Conservation (phyloP, 2,888 invertebrate species). For the Chrysotoxum bicinctum region DNA sequence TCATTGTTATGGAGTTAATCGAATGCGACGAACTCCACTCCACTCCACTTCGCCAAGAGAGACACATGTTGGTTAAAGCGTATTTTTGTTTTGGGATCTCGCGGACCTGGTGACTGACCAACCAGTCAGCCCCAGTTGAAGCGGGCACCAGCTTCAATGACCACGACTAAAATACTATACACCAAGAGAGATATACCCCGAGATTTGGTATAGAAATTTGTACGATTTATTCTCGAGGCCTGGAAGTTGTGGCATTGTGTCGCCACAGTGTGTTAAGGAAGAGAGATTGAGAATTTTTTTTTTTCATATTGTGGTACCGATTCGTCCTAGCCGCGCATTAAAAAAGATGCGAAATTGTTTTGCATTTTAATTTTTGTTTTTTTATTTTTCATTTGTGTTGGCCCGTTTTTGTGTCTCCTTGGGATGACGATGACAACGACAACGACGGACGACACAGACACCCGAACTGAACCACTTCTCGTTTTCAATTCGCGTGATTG, state of each 20-base stretch:
- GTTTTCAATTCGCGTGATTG: slow-evolving; percentile 58
- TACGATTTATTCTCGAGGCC: slow-evolving; percentile 61
- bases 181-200: slow-evolving; percentile 43
- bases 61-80: slow-evolving; percentile 59
- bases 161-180: slow-evolving; percentile 57
- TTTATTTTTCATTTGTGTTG: slow-evolving; percentile 1
- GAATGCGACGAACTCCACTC: slow-evolving; percentile 64
- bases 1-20: slow-evolving; percentile 72
- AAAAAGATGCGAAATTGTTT: slow-evolving; percentile 70
- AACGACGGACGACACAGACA: slow-evolving; percentile 25
- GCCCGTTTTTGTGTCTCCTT: slow-evolving; percentile 37
- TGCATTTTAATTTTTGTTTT: slow-evolving; percentile 41
- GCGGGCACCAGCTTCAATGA: slow-evolving; percentile 54
- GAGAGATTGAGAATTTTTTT: slow-evolving; percentile 10
- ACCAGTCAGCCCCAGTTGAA: slow-evolving; percentile 4
- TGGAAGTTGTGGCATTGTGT: slow-evolving; percentile 52
- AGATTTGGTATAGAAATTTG: slow-evolving; percentile 71
- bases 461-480: slow-evolving; percentile 62
- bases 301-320: slow-evolving; percentile 25
- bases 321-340: slow-evolving; percentile 63
- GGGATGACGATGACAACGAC: slow-evolving; percentile 9
- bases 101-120: slow-evolving; percentile 54
- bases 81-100: slow-evolving; percentile 60
- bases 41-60: slow-evolving; percentile 42
- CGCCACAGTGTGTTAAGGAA: slow-evolving; percentile 62